Conservation (phyloP, 1,140 invertebrate genomes). For the Megalonaias nervosa region DNA sequence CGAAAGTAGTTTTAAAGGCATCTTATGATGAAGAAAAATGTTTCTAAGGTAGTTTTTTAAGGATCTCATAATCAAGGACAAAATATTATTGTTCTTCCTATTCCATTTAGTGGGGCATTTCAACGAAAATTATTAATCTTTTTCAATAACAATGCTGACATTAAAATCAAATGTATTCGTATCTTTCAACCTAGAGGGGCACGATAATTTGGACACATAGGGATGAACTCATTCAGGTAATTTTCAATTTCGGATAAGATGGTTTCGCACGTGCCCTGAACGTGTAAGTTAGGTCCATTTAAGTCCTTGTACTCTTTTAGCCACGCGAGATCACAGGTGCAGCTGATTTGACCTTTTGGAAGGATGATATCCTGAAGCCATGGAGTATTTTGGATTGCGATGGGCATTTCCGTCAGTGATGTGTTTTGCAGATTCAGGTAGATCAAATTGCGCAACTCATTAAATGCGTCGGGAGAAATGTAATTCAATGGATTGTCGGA, state of each 20-base stretch:
- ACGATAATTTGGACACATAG: slow-evolving; percentile 22
- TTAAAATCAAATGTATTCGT: no score
- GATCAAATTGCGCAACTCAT: slow-evolving; percentile 11
- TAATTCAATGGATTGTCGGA: slow-evolving; percentile 24
- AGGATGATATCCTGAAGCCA: slow-evolving; percentile 8
- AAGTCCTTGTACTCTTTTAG: slow-evolving; percentile 26
- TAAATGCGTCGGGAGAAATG: slow-evolving; percentile 29
- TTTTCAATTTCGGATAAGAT: slow-evolving; percentile 9
- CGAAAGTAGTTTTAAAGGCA: no score
- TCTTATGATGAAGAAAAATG: no score
- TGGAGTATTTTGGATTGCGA: slow-evolving; percentile 18
- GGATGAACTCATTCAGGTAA: slow-evolving; percentile 9
- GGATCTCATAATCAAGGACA: no score
- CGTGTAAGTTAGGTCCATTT: slow-evolving; percentile 6
- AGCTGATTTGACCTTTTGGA: slow-evolving; percentile 21
- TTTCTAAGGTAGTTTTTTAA: no score
- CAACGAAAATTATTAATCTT: no score
- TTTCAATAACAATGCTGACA: no score
- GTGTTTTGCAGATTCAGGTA: slow-evolving; percentile 18
- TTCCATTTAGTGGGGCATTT: no score
- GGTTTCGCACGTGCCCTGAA: slow-evolving; percentile 30
- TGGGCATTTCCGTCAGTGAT: slow-evolving; percentile 18
- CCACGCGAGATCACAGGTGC: slow-evolving; percentile 32
- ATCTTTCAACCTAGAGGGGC: background rate
- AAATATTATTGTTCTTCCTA: no score